Conservation (phyloP, 1,140 invertebrate genomes). For the Macrobrachium rosenbergii region DNA sequence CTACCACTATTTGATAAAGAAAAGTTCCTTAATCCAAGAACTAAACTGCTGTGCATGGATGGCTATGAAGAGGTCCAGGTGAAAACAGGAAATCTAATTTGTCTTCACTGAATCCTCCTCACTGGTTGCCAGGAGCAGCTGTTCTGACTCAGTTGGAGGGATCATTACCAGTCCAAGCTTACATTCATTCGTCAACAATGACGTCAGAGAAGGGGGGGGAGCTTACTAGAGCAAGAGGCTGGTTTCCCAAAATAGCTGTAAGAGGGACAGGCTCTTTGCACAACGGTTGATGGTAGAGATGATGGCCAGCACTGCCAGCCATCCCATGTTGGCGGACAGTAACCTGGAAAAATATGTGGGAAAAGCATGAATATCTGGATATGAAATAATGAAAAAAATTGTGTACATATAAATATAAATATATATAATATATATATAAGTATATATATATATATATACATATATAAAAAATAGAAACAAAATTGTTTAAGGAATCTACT, state of each 20-base stretch:
- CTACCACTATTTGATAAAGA: too few relatives aligned
- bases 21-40: too few relatives aligned
- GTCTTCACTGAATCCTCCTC: too few relatives aligned
- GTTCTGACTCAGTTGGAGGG: too few relatives aligned
- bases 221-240: conserved; percentile 69
- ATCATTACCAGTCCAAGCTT: too few relatives aligned
- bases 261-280: conserved; percentile 68
- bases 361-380: neutral
- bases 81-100: too few relatives aligned
- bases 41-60: too few relatives aligned
- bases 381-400: neutral
- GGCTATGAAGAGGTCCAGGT: too few relatives aligned
- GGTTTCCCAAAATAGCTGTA: conserved; percentile 70
- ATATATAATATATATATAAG: conserved; percentile 8
- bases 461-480: neutral
- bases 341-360: neutral
- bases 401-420: neutral
- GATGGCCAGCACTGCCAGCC: conserved; percentile 72
- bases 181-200: too few relatives aligned
- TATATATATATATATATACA: conserved; percentile 24
- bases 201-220: neutral
- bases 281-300: conserved; percentile 62
- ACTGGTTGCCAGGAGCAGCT: too few relatives aligned
- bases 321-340: conserved; percentile 72
- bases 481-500: too few relatives aligned